These are phyloP conservation scores for Drosophila formosana DNA, from an alignment of 2,888 invertebrate species.

Conservation along the genomic window DNA sequence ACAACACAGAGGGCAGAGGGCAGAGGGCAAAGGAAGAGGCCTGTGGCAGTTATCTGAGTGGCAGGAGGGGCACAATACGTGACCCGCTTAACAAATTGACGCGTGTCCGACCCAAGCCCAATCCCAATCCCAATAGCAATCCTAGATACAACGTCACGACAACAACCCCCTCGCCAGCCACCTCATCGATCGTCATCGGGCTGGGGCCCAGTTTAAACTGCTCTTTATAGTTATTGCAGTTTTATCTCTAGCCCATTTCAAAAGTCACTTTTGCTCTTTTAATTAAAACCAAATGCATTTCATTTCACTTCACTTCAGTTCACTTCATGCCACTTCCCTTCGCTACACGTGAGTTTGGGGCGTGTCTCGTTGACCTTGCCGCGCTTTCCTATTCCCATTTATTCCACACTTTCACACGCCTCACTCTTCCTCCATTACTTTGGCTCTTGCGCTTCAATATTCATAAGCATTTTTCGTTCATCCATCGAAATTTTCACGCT, in stretches of 20 bases:
- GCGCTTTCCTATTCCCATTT: constrained; percentile 8
- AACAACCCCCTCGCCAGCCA: constrained; percentile 14
- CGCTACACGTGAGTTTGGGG: constrained; percentile 51
- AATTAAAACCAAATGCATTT: constrained; percentile 73
- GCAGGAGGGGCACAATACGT: constrained; percentile 51
- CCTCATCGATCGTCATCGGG: constrained; percentile 39
- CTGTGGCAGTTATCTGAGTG: constrained; percentile 23
- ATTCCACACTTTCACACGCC: constrained; percentile 50
- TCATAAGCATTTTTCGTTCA: constrained; percentile 14
- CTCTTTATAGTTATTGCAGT: constrained; percentile 75
- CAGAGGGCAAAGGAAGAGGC: constrained; percentile 25
- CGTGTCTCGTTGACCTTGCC: constrained; percentile 52
- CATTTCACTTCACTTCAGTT: constrained; percentile 21
- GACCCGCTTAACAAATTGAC: constrained; percentile 78
- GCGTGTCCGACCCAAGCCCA: constrained; percentile 54
- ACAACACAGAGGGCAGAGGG: background rate
- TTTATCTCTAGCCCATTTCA: constrained; percentile 73
- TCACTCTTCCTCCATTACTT: background rate
- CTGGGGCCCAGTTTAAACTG: constrained; percentile 46
- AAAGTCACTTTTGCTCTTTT: constrained; percentile 69
- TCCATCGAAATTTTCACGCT: constrained; percentile 51
- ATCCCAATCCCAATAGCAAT: constrained; percentile 6
- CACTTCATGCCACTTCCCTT: constrained; percentile 9
- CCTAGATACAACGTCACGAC: constrained; percentile 10
- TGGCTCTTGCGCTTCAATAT: constrained; percentile 19